phyloP scores from a whole-genome alignment of 2,888 invertebrate genomes.

The Crossocerus cetratus region DNA sequence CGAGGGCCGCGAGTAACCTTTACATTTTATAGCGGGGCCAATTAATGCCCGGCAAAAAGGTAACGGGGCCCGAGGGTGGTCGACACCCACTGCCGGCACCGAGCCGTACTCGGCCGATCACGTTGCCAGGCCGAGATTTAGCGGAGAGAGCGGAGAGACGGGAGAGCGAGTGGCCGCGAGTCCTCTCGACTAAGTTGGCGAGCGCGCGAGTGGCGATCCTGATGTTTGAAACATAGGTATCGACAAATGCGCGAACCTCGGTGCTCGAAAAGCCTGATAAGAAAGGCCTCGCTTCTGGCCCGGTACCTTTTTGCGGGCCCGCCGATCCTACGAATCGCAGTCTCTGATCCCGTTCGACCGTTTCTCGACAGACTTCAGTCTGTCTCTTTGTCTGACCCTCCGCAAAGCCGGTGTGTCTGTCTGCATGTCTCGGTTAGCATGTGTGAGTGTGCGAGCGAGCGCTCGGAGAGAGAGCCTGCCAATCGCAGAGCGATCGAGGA shows the following conservation, averaged over 20 bases:
- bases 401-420: slow-evolving; percentile 10
- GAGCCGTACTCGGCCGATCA: slow-evolving; percentile 10
- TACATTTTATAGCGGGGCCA: slow-evolving; percentile 73
- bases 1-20: slow-evolving; percentile 49
- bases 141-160: neutral
- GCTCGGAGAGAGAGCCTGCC: slow-evolving; percentile 41
- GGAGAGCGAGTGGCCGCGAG: neutral
- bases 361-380: slow-evolving; percentile 14
- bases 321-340: slow-evolving; percentile 49
- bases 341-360: slow-evolving; percentile 45
- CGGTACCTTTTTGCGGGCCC: slow-evolving; percentile 43
- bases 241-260: neutral
- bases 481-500: slow-evolving; percentile 49
- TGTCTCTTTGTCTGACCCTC: too few relatives aligned
- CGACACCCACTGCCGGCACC: slow-evolving; percentile 61
- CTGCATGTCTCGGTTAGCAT: slow-evolving; percentile 6
- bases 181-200: too few relatives aligned
- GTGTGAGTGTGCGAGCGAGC: slow-evolving; percentile 7
- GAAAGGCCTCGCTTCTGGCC: slow-evolving; percentile 42
- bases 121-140: slow-evolving; percentile 7
- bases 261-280: slow-evolving; percentile 41
- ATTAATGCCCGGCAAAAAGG: slow-evolving; percentile 73
- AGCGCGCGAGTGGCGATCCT: too few relatives aligned
- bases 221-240: slow-evolving; percentile 5
- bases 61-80: slow-evolving; percentile 71